Evolutionary conservation across 1,140 invertebrate species (phyloP).

Genomic region (Pemphigus obesinymphae): DNA sequence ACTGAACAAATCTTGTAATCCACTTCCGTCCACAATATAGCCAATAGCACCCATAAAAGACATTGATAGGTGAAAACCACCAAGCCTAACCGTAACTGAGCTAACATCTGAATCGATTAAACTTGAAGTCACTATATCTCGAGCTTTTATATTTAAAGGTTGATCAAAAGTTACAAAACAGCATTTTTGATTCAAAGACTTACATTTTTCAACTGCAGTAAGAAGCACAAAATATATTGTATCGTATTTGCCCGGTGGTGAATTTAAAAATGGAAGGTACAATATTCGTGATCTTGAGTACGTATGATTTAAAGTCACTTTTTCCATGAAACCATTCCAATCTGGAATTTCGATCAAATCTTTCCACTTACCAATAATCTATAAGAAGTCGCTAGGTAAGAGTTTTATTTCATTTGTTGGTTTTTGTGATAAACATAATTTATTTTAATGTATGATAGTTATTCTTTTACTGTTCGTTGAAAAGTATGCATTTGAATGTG

Average conservation of each 20-base stretch:
- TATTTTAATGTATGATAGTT: too few relatives aligned
- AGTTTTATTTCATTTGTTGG: too few relatives aligned
- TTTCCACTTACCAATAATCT: not conserved
- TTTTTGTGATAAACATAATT: too few relatives aligned
- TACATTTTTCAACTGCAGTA: not conserved
- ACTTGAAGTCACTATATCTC: not conserved
- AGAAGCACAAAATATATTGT: not conserved
- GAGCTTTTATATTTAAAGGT: too few relatives aligned
- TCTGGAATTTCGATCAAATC: not conserved
- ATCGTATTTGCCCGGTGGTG: too few relatives aligned
- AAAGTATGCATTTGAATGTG: not conserved
- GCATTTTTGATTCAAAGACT: not conserved
- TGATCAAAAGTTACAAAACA: not conserved
- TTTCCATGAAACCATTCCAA: not conserved
- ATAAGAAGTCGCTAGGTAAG: too few relatives aligned
- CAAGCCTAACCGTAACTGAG: not conserved
- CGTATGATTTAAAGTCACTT: not conserved
- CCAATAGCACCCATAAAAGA: not conserved
- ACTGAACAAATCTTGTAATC: not conserved
- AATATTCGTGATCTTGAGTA: too few relatives aligned
- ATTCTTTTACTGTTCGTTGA: not conserved
- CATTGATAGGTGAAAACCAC: not conserved
- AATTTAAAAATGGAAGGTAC: too few relatives aligned
- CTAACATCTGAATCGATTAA: not conserved
- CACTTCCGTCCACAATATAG: too few relatives aligned